These are phyloP conservation scores for Nasonovia ribisnigri DNA, from an alignment of 2,888 invertebrate species.

Conservation along the genomic window DNA sequence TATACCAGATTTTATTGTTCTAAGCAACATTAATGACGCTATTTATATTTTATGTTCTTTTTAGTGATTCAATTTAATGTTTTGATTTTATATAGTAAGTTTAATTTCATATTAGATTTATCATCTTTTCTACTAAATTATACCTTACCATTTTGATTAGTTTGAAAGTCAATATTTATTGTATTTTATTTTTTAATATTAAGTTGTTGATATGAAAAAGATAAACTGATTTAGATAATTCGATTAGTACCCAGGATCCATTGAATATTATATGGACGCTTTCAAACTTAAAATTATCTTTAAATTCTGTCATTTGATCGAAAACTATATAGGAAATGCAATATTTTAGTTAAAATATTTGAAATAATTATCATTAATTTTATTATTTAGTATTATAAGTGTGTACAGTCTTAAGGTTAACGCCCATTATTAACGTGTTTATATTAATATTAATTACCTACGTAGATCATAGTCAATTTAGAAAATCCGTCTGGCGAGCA, in stretches of 20 bases:
- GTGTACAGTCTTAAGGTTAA: neutral
- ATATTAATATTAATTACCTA: no score
- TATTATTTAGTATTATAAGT: constrained; percentile 15
- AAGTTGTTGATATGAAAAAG: neutral
- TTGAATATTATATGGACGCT: neutral
- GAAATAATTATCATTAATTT: neutral
- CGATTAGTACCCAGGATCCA: neutral
- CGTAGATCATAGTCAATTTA: neutral
- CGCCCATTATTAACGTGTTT: neutral
- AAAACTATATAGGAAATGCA: neutral
- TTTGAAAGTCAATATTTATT: neutral
- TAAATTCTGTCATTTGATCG: neutral
- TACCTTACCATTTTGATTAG: neutral
- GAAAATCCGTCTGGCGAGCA: neutral
- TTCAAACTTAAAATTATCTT: neutral
- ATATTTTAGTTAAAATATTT: neutral
- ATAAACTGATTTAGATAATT: neutral
- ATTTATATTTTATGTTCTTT: neutral
- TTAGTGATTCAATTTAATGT: neutral
- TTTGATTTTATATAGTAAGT: neutral
- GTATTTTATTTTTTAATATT: neutral
- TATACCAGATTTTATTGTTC: neutral
- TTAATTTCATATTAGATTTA: neutral
- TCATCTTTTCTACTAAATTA: neutral
- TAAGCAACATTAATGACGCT: neutral